Base-by-base conservation (phyloP, 2,113 vertebrate genomes). In the Cyprinodon tularosa region DNA sequence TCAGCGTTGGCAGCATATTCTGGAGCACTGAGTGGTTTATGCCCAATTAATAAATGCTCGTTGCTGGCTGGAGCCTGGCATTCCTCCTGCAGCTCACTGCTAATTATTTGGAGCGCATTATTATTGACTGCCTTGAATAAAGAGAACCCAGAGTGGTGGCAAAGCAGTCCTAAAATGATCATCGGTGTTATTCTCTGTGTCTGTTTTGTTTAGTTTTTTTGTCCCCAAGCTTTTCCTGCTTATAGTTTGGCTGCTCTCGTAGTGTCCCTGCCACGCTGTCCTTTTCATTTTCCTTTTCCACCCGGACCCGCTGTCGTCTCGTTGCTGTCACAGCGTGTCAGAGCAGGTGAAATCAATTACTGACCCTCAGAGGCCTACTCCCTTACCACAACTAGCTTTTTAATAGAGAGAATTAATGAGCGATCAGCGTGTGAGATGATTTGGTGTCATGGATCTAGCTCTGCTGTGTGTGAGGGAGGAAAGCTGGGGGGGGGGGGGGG, bases 331-430 rank as follows among this genome's bases (percentile, higher is more conserved):
- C 77, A 71, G 79, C 88, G 78, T 82, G 87, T 89, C 90, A 86
- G 88, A 91, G 86, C 86, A 92, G 92, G 92, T 93, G 87, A 90
- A 88, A 88, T 93, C 91, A 90, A 91, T 94, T 91, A 91, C 82
- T 90, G 89, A 86, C 85, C 85, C 84, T 75, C 69, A 20, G 73
- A 80, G 73, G 66, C 74, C 53, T n/a, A 72, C 80, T 78, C 78
- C 83, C 68, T 77, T 67, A 79, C 84, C 87, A 77, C 90, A 78
- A 84, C 89, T 72, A 75, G 80, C 60, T 74, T 62, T 84, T 86
- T 87, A 91, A 90, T 87, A 90, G 89, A 87, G 88, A 76, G 87
- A 93, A 91, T 90, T 86, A 91, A 92, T 85, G 91, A 84, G 77
- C 77, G 88, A 92, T 91, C 86, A 82, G 75, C 77, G 84, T 68